phyloP scores from a whole-genome alignment of 1,140 invertebrate species.

The Drosophila varians region DNA sequence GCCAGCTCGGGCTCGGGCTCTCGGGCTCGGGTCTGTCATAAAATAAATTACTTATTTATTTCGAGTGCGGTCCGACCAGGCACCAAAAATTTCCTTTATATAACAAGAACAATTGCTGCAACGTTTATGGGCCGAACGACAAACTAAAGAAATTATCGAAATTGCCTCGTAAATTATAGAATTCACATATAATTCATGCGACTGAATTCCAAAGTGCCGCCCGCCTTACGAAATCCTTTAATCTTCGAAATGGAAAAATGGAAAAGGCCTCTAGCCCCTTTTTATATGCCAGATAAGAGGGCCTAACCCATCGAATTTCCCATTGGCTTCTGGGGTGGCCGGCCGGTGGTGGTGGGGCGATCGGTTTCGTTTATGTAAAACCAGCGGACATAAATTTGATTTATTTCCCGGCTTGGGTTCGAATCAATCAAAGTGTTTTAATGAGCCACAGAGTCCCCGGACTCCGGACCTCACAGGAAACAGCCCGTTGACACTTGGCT shows the following conservation, averaged over 20 bases:
- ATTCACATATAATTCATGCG: slow-evolving; percentile 47
- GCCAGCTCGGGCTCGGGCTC: too few relatives aligned
- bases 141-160: slow-evolving; percentile 69
- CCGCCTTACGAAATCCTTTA: slow-evolving; percentile 49
- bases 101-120: slow-evolving; percentile 65
- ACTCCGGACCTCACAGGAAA: slow-evolving; percentile 50
- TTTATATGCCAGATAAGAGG: slow-evolving; percentile 2
- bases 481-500: slow-evolving; percentile 62
- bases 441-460: slow-evolving; percentile 33
- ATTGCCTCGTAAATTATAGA: slow-evolving; percentile 75
- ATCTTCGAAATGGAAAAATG: slow-evolving; percentile 40
- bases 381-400: slow-evolving; percentile 71
- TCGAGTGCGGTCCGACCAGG: slow-evolving; percentile 46
- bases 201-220: slow-evolving; percentile 31
- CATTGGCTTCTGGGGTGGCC: slow-evolving; percentile 23
- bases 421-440: slow-evolving; percentile 67
- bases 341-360: too few relatives aligned
- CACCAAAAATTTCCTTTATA: slow-evolving; percentile 42
- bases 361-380: slow-evolving; percentile 33
- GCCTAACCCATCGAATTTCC: slow-evolving; percentile 17
- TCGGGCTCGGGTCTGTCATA: slow-evolving; percentile 53
- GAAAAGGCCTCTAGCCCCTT: slow-evolving; percentile 7
- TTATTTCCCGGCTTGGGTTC: slow-evolving; percentile 55
- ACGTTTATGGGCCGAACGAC: slow-evolving; percentile 53
- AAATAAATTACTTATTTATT: slow-evolving; percentile 81